Evolutionary conservation across 2,113 vertebrate genomes (phyloP).

Genomic region (Tricholaema leucomelas): DNA sequence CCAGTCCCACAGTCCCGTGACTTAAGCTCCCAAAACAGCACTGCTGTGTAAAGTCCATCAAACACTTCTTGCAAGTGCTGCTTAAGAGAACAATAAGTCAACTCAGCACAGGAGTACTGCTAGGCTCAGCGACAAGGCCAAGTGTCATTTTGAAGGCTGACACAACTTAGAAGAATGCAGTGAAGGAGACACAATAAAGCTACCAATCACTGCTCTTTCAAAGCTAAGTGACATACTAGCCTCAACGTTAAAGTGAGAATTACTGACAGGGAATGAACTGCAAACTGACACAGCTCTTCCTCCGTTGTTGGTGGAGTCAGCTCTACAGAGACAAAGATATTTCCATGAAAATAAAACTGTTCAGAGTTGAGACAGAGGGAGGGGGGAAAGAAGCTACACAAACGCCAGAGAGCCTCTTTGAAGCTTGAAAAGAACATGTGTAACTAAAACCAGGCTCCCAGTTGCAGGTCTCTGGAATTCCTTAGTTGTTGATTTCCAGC

Average conservation of each 20-base stretch:
- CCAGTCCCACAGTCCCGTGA: background rate
- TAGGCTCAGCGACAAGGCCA: background rate
- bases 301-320: background rate
- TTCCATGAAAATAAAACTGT: background rate
- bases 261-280: slow-evolving; percentile 16
- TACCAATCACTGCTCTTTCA: slow-evolving; percentile 30
- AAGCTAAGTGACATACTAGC: slow-evolving; percentile 27
- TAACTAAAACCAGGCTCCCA: background rate
- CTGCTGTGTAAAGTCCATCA: slow-evolving; percentile 56
- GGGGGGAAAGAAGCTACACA: background rate
- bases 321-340: background rate
- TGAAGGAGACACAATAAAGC: background rate
- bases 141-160: slow-evolving; percentile 5
- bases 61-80: background rate
- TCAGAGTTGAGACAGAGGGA: background rate
- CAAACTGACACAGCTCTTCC: background rate
- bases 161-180: background rate
- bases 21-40: slow-evolving; percentile 27
- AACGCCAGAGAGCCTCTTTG: background rate
- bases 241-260: background rate
- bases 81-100: slow-evolving; percentile 46
- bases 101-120: background rate
- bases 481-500: background rate
- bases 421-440: background rate
- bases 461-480: background rate